A percentile compares a stretch with the other conserved stretches of the same genome.
Evolutionary conservation across 2,113 vertebrate species (phyloP).

Genomic region (Malurus melanocephalus): DNA sequence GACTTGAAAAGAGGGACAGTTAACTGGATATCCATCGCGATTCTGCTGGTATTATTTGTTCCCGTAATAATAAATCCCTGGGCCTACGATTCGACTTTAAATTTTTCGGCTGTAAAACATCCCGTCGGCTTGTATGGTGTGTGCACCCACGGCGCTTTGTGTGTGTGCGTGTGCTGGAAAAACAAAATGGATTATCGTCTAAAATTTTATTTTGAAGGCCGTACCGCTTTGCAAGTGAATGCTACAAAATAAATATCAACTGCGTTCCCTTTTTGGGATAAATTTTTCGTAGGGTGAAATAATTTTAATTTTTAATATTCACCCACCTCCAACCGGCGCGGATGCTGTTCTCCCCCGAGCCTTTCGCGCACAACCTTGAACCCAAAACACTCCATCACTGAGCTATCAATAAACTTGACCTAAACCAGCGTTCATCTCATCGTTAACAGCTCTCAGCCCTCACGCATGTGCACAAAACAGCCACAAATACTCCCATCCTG

Average conservation of each 20-base stretch:
- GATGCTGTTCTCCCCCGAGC: background rate
- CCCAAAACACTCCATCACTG: background rate
- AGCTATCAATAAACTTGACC: conserved; percentile 51
- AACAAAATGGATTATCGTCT: background rate
- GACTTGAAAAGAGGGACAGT: background rate
- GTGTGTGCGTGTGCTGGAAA: background rate
- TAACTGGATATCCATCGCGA: background rate
- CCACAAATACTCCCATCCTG: background rate
- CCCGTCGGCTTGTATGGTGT: background rate
- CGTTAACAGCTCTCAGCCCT: background rate
- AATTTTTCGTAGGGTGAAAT: background rate
- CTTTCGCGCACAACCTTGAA: background rate
- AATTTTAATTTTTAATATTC: background rate
- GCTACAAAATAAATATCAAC: background rate
- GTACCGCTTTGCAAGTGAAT: background rate
- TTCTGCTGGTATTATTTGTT: background rate
- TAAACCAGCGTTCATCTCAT: background rate
- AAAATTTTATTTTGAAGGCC: background rate
- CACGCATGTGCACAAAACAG: background rate
- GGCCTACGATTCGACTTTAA: conserved; percentile 36
- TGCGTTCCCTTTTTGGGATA: background rate
- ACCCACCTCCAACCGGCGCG: background rate
- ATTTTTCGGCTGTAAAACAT: background rate
- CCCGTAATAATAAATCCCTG: conserved; percentile 21
- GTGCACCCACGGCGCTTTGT: background rate